Evolutionary conservation across 2,113 vertebrate species (phyloP).

Genomic region (Malurus cyaneus): DNA sequence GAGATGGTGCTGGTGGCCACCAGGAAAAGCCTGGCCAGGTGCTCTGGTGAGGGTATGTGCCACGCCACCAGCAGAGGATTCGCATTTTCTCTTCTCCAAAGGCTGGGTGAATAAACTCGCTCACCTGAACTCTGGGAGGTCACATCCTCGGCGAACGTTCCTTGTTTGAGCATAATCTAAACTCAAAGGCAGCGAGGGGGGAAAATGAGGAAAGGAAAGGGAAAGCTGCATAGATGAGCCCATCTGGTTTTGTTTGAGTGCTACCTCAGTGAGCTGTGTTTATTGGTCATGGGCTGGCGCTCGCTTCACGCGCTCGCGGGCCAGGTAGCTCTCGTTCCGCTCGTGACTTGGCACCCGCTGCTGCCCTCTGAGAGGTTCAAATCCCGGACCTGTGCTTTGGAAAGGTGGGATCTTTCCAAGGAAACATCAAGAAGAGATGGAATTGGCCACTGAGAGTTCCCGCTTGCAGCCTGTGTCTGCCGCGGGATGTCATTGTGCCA

Average conservation of each 20-base stretch:
- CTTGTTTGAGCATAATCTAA: neutral
- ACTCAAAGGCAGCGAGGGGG: neutral
- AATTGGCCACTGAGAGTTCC: neutral
- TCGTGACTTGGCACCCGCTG: neutral
- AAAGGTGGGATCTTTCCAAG: neutral
- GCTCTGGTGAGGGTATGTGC: neutral
- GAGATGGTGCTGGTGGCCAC: neutral
- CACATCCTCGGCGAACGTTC: neutral
- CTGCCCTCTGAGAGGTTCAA: neutral
- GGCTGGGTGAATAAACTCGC: neutral
- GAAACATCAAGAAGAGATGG: neutral
- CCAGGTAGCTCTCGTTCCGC: constrained; percentile 17
- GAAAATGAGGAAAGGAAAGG: neutral
- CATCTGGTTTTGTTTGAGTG: constrained; percentile 58
- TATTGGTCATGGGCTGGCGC: constrained; percentile 43
- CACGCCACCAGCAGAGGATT: neutral
- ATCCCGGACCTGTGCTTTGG: neutral
- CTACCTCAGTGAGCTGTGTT: constrained; percentile 60
- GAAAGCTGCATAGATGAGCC: neutral
- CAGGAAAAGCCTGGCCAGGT: neutral
- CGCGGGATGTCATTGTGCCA: rapidly evolving
- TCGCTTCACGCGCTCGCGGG: neutral
- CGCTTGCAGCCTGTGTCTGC: neutral
- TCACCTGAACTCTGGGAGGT: neutral
- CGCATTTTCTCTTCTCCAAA: neutral